Evolutionary conservation across 2,797 vertebrate genomes (phyloP).

Genomic region (Anguilla pacifica): DNA sequence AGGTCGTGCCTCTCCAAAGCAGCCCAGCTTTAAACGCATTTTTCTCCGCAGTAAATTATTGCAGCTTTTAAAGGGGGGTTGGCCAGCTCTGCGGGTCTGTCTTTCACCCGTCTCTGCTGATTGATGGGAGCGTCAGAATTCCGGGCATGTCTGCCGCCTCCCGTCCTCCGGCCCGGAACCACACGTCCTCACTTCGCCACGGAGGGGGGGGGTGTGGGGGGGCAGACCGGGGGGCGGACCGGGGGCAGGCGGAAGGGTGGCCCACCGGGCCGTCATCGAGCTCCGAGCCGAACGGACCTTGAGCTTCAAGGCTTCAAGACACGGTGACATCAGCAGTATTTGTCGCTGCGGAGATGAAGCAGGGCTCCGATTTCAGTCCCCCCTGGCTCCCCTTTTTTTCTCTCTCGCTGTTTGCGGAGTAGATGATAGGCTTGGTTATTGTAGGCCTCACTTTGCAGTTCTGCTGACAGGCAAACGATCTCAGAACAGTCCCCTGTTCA

Average conservation of each 20-base stretch:
- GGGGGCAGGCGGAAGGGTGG: background rate
- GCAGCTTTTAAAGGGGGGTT: background rate
- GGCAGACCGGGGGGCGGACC: background rate
- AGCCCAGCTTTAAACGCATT: background rate
- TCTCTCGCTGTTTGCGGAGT: background rate
- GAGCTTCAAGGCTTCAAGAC: background rate
- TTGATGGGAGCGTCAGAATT: background rate
- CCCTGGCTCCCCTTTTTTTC: background rate
- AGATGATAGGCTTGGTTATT: background rate
- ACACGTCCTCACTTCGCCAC: background rate
- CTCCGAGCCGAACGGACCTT: background rate
- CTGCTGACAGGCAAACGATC: background rate
- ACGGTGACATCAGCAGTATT: background rate
- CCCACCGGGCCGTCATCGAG: background rate
- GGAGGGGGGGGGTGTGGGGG: background rate
- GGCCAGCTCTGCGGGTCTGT: background rate
- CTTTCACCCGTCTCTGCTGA: background rate
- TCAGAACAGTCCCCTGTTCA: background rate
- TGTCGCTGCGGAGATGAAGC: background rate
- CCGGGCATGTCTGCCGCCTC: background rate
- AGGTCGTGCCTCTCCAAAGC: background rate
- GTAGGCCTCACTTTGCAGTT: constrained; percentile 5
- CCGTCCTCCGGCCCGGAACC: background rate
- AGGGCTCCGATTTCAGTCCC: constrained; percentile 18
- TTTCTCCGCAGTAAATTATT: background rate